phyloP scores from a whole-genome alignment of 2,888 invertebrate species.

The Atrina japonica region DNA sequence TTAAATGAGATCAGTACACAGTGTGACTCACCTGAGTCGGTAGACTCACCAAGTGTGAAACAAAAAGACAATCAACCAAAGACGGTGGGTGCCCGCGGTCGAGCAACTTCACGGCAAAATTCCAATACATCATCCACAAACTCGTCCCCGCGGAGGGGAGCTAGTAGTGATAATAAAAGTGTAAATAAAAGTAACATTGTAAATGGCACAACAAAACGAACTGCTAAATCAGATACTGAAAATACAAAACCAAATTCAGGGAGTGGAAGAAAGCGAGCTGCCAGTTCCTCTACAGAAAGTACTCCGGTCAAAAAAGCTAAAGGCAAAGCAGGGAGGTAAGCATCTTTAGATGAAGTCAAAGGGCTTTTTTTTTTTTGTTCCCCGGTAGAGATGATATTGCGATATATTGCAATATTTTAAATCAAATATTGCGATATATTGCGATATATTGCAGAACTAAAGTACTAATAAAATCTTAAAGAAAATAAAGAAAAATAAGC shows the following conservation, averaged over 20 bases:
- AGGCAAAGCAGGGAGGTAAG: slow-evolving; percentile 12
- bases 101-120: slow-evolving; percentile 7
- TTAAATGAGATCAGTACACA: slow-evolving; percentile 21
- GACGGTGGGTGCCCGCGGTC: background rate
- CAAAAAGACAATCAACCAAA: slow-evolving; percentile 13
- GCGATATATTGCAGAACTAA: too few species aligned
- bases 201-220: slow-evolving; percentile 48
- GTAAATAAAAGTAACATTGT: slow-evolving; percentile 38
- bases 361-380: too few species aligned
- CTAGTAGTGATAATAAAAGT: slow-evolving; percentile 43
- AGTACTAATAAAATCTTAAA: too few species aligned
- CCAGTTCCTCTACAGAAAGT: slow-evolving; percentile 24
- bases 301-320: slow-evolving; percentile 37
- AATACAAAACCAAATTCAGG: slow-evolving; percentile 36
- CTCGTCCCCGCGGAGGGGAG: slow-evolving; percentile 34
- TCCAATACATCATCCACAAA: slow-evolving; percentile 36
- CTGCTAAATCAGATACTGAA: slow-evolving; percentile 34
- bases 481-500: too few species aligned
- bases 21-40: slow-evolving; percentile 26
- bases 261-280: slow-evolving; percentile 31
- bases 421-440: too few species aligned
- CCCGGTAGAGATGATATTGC: too few species aligned
- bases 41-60: slow-evolving; percentile 3
- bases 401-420: too few species aligned
- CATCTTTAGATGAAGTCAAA: background rate